Conservation (phyloP, 64 coral and sea anemone genomes). For the Dendronephthya gigantea region DNA sequence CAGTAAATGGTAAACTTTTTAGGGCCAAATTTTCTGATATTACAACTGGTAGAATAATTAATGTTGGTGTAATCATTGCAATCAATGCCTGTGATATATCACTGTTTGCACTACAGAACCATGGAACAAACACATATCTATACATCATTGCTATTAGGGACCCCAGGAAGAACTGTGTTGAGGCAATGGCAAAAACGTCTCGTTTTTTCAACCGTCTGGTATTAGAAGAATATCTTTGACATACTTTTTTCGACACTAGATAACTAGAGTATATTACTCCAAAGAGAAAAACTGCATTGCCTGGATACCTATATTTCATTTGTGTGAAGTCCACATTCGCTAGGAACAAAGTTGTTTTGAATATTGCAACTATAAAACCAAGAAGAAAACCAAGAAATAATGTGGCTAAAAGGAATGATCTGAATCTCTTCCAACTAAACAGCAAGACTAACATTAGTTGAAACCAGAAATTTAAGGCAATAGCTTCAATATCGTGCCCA, state of each 20-base stretch:
- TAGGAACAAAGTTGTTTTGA: not conserved
- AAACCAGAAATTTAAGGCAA: not conserved
- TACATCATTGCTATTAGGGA: not conserved
- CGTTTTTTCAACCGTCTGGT: not conserved
- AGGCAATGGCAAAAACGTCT: not conserved
- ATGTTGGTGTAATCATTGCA: not conserved
- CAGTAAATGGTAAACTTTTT: not conserved
- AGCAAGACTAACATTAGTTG: not conserved
- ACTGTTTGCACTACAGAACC: not conserved
- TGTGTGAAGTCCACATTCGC: not conserved
- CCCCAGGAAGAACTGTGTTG: not conserved
- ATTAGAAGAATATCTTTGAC: no score
- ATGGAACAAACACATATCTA: not conserved
- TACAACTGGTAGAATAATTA: not conserved
- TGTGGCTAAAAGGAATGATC: not conserved
- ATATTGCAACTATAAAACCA: not conserved
- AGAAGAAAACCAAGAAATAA: not conserved
- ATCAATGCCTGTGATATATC: not conserved
- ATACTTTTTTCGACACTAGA: not conserved
- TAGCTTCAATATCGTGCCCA: not conserved
- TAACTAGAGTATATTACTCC: not conserved
- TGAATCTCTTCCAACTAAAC: not conserved
- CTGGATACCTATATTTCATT: not conserved
- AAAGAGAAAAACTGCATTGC: not conserved
- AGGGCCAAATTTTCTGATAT: not conserved